Evolutionary conservation across 2,888 invertebrate genomes (phyloP).

Genomic region (Drosophila merina): DNA sequence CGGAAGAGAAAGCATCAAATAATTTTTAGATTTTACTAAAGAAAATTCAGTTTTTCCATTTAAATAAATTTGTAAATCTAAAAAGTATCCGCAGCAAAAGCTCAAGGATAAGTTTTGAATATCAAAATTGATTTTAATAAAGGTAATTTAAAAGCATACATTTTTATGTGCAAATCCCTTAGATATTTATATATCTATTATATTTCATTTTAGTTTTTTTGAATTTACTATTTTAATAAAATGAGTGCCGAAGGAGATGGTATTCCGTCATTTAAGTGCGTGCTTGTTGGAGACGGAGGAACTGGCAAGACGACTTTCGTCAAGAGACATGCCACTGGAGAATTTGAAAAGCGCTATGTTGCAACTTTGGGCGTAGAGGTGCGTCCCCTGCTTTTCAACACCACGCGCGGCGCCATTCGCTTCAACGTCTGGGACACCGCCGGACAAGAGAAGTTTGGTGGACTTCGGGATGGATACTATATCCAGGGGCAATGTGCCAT

Average conservation of each 20-base stretch:
- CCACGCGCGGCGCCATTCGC: conserved; percentile 97
- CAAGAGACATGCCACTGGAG: conserved; percentile 99
- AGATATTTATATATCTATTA: too few relatives aligned
- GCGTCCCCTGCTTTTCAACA: conserved; percentile 98
- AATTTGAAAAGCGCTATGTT: conserved; percentile 99
- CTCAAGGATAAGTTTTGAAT: background rate
- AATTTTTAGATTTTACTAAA: background rate
- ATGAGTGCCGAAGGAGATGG: conserved; percentile 86
- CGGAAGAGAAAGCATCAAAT: background rate
- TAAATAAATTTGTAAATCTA: background rate
- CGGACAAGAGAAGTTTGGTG: conserved; percentile 99
- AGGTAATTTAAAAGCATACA: background rate
- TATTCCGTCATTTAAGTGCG: conserved; percentile 98
- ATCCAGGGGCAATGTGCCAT: conserved; percentile 99
- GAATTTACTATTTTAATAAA: background rate
- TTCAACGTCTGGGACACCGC: conserved; percentile 99
- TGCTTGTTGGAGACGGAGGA: conserved; percentile 99
- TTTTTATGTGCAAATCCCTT: too few relatives aligned
- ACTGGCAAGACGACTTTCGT: conserved; percentile 99
- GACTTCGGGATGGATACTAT: conserved; percentile 99
- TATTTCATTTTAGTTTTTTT: too few relatives aligned
- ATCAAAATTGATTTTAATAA: background rate
- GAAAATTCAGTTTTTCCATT: too few relatives aligned
- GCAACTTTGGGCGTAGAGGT: conserved; percentile 99
- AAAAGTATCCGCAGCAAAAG: background rate